A percentile compares a stretch with the other conserved stretches of the same genome.
Conservation (phyloP, 2,888 invertebrate species). For the Xestia rhomboidea region DNA sequence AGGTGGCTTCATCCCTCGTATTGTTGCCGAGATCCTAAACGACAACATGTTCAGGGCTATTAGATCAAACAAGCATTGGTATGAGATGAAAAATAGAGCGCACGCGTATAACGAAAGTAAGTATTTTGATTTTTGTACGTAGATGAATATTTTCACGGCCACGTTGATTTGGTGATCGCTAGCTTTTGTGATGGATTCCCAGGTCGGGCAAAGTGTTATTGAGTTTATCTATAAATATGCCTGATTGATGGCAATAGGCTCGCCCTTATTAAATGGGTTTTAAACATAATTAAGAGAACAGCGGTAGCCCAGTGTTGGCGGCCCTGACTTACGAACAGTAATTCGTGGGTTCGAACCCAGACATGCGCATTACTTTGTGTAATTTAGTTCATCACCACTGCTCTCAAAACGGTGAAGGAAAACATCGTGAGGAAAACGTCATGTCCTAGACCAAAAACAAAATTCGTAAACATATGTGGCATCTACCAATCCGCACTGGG, state of each 20-base stretch:
- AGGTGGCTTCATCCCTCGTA: slow-evolving; percentile 96
- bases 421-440: no score
- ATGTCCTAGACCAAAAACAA: no score
- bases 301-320: no score
- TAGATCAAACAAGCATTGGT: slow-evolving; percentile 96
- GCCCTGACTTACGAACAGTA: no score
- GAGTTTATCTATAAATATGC: not conserved
- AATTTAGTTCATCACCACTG: no score
- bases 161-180: not conserved
- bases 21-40: slow-evolving; percentile 95
- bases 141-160: not conserved
- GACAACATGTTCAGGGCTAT: slow-evolving; percentile 95
- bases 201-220: not conserved
- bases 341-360: no score
- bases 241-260: no score
- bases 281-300: no score
- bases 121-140: slow-evolving; percentile 7
- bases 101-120: slow-evolving; percentile 75
- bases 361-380: no score
- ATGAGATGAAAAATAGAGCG: slow-evolving; percentile 73
- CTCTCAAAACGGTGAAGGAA: no score
- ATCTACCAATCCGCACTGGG: no score
- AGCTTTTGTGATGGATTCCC: not conserved
- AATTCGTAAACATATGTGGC: no score
- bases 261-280: not conserved